Conservation (phyloP, 2,113 vertebrate species). For the Uria aalge region DNA sequence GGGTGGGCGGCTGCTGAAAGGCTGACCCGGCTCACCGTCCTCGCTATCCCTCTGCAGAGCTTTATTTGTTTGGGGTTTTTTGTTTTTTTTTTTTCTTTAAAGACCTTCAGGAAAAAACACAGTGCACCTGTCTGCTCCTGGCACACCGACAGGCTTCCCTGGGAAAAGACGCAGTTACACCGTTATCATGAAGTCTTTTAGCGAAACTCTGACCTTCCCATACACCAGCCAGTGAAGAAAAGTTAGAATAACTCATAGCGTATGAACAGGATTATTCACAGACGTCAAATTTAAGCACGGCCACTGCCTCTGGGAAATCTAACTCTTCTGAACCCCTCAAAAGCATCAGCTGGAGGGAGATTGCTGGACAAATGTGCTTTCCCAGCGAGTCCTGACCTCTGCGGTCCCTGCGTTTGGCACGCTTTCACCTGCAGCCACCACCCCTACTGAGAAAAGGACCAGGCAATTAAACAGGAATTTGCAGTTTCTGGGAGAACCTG, state of each 20-base stretch:
- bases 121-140: background rate
- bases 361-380: background rate
- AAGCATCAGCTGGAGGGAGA: background rate
- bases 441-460: background rate
- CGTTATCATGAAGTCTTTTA: background rate
- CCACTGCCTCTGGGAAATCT: background rate
- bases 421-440: background rate
- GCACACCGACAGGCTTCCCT: background rate
- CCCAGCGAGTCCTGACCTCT: background rate
- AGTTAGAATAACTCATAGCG: background rate
- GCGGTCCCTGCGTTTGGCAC: background rate
- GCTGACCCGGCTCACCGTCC: too few species aligned
- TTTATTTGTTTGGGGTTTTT: too few species aligned
- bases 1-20: background rate
- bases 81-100: background rate
- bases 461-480: background rate
- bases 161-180: fast-evolving
- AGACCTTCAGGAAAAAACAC: background rate
- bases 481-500: background rate
- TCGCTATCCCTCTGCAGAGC: fast-evolving
- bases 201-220: background rate
- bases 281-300: background rate
- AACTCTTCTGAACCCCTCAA: background rate
- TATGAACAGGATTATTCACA: background rate
- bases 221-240: background rate